phyloP scores from a whole-genome alignment of 2,113 vertebrate species.

The Loxodonta africana region DNA sequence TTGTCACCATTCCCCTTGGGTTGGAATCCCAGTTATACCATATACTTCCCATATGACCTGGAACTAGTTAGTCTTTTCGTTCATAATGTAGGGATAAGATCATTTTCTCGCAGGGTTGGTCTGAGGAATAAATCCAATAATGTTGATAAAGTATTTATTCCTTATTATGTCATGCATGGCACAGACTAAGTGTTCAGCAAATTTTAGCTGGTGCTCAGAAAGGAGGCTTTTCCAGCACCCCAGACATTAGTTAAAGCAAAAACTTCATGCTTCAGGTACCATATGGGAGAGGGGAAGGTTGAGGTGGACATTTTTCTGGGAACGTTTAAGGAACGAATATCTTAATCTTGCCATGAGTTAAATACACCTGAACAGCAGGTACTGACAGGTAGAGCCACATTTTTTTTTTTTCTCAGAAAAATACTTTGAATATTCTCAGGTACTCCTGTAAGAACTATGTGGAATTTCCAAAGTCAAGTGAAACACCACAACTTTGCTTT shows the following conservation, averaged over 20 bases:
- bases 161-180: not conserved
- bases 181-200: not conserved
- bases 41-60: not conserved
- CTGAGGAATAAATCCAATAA: not conserved
- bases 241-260: not conserved
- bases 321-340: not conserved
- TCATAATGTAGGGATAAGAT: not conserved
- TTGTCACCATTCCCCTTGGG: not conserved
- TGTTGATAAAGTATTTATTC: not conserved
- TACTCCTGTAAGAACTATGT: not conserved
- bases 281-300: not conserved
- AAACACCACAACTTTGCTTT: slow-evolving; percentile 15
- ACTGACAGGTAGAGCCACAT: slow-evolving; percentile 8
- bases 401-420: not conserved
- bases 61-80: not conserved
- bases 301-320: slow-evolving; percentile 44
- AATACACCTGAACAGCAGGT: slow-evolving; percentile 62
- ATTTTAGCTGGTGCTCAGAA: not conserved
- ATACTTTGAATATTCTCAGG: not conserved
- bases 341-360: slow-evolving; percentile 34
- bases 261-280: not conserved
- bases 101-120: not conserved
- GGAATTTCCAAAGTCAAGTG: slow-evolving; percentile 34
- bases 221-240: not conserved
- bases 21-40: not conserved